These are phyloP conservation scores for Alectura lathami DNA, from an alignment of 2,113 vertebrate genomes.

Conservation along the genomic window DNA sequence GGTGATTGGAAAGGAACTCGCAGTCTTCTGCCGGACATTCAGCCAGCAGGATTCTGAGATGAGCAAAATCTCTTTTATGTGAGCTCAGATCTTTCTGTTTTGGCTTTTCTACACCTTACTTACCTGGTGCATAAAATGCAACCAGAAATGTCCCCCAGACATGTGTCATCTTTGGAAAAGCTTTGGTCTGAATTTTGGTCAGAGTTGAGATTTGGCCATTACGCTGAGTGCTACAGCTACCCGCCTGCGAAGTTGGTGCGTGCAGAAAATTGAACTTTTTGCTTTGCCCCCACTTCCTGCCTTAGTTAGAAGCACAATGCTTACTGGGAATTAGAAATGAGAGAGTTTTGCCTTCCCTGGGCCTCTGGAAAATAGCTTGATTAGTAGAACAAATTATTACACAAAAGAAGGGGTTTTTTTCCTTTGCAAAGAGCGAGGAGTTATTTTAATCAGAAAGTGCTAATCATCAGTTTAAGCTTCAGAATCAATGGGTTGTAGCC, in stretches of 20 bases:
- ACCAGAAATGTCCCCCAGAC: background rate
- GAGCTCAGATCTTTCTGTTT: background rate
- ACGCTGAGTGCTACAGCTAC: background rate
- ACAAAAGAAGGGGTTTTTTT: background rate
- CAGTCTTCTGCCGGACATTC: background rate
- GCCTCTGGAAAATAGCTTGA: conserved; percentile 2
- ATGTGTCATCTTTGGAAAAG: background rate
- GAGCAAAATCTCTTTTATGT: background rate
- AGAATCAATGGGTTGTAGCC: conserved; percentile 40
- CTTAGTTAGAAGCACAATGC: background rate
- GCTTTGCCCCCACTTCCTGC: background rate
- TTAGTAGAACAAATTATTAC: conserved; percentile 34
- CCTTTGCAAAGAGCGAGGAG: background rate
- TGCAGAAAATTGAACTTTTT: background rate
- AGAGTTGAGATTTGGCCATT: background rate
- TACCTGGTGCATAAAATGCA: background rate
- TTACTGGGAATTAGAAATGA: background rate
- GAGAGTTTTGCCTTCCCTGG: background rate
- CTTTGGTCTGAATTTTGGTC: background rate
- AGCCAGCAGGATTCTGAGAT: background rate
- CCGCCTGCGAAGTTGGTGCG: background rate
- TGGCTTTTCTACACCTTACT: background rate
- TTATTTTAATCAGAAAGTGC: conserved; percentile 52
- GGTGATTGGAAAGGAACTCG: background rate
- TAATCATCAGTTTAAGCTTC: conserved; percentile 53